Conservation (phyloP, 2,113 vertebrate genomes). For the Plecotus auritus region DNA sequence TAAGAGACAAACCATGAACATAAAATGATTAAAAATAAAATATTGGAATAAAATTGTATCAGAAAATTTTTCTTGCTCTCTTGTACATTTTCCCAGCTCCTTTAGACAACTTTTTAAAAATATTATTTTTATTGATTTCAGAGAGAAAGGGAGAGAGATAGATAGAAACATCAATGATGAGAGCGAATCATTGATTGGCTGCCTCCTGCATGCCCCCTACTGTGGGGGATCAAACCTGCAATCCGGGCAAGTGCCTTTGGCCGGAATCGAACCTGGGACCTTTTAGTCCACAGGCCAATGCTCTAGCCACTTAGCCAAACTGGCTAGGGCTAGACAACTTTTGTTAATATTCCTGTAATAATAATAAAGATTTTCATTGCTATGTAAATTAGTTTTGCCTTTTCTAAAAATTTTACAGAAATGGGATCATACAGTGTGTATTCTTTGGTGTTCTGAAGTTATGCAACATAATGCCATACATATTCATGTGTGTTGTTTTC, state of each 20-base stretch:
- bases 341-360: neutral
- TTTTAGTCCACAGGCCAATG: too few species aligned
- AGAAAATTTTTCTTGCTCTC: neutral
- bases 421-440: neutral
- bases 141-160: too few species aligned
- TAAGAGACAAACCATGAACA: neutral
- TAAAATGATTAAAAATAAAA: neutral
- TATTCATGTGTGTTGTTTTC: neutral
- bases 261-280: too few species aligned
- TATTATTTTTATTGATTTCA: too few species aligned
- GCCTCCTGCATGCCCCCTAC: too few species aligned
- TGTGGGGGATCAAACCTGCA: too few species aligned
- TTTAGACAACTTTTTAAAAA: neutral
- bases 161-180: too few species aligned
- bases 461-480: neutral
- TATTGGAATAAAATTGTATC: neutral
- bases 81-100: neutral
- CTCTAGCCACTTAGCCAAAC: too few species aligned
- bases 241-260: too few species aligned
- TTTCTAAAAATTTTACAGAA: neutral
- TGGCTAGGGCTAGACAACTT: too few species aligned
- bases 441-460: neutral
- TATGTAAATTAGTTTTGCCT: neutral
- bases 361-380: neutral
- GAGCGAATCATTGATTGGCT: too few species aligned